phyloP scores from a whole-genome alignment of 1,140 invertebrate species.

The Drosophila pallidifrons region DNA sequence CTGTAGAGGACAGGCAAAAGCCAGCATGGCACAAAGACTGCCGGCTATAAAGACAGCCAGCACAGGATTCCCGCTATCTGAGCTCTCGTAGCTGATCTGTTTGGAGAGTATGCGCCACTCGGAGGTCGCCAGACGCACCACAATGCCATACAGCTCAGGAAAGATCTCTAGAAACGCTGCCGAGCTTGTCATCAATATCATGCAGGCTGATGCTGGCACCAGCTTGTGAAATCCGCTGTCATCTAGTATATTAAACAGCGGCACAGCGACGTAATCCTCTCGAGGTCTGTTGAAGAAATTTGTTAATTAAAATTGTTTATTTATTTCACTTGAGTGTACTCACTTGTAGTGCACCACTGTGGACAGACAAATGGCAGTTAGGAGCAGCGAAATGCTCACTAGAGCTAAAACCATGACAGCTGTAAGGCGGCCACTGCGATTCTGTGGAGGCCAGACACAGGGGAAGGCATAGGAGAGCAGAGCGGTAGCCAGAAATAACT shows the following conservation, averaged over 20 bases:
- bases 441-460: slow-evolving; percentile 61
- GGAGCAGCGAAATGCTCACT: slow-evolving; percentile 64
- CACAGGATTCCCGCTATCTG: slow-evolving; percentile 88
- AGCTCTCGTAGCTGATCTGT: slow-evolving; percentile 88
- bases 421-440: slow-evolving; percentile 63
- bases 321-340: slow-evolving; percentile 2
- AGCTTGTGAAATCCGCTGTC: slow-evolving; percentile 87
- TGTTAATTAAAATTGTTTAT: neutral
- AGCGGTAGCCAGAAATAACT: slow-evolving; percentile 68
- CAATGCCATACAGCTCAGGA: slow-evolving; percentile 87
- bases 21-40: slow-evolving; percentile 88
- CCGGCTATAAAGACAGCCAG: slow-evolving; percentile 89
- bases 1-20: slow-evolving; percentile 88
- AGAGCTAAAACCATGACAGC: slow-evolving; percentile 52
- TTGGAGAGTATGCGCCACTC: slow-evolving; percentile 88
- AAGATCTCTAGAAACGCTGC: slow-evolving; percentile 88
- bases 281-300: slow-evolving; percentile 36
- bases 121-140: slow-evolving; percentile 87
- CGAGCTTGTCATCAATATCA: slow-evolving; percentile 87
- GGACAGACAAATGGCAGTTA: slow-evolving; percentile 74
- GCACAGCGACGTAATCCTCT: slow-evolving; percentile 86
- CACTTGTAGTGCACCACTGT: slow-evolving; percentile 78
- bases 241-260: slow-evolving; percentile 88
- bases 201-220: slow-evolving; percentile 87
- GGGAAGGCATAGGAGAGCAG: slow-evolving; percentile 75